Conservation (phyloP, 2,888 invertebrate genomes). For the Chydorus sphaericus region DNA sequence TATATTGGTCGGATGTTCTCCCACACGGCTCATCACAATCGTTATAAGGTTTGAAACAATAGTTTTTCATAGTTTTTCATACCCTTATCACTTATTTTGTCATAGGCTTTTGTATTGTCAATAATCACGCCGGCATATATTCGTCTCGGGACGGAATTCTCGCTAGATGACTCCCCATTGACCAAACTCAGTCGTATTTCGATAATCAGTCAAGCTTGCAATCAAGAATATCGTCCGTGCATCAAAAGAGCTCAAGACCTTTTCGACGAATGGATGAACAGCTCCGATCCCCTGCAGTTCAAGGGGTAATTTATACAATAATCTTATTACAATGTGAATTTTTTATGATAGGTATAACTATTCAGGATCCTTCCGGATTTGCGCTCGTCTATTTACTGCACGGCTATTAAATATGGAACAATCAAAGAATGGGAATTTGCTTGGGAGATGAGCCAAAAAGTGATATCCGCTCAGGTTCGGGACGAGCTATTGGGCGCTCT, state of each 20-base stretch:
- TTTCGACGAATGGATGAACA: slow-evolving; percentile 18
- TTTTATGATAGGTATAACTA: slow-evolving; percentile 6
- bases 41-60: slow-evolving; percentile 39
- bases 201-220: slow-evolving; percentile 18
- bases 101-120: slow-evolving; percentile 11
- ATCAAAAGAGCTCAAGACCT: slow-evolving; percentile 15
- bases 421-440: slow-evolving; percentile 59
- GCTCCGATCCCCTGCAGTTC: slow-evolving; percentile 2
- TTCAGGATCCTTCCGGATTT: slow-evolving; percentile 55
- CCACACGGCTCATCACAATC: slow-evolving; percentile 50
- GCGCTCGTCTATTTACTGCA: slow-evolving; percentile 55
- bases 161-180: slow-evolving; percentile 10
- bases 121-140: slow-evolving; percentile 14
- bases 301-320: not conserved
- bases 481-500: slow-evolving; percentile 46
- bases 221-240: slow-evolving; percentile 18
- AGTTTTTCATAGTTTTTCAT: not conserved
- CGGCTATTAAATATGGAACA: slow-evolving; percentile 47
- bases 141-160: slow-evolving; percentile 13
- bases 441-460: slow-evolving; percentile 43
- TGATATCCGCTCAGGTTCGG: slow-evolving; percentile 53
- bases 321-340: not conserved
- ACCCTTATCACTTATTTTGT: not conserved
- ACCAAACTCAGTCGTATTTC: slow-evolving; percentile 12
- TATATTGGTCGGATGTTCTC: slow-evolving; percentile 67